A percentile compares a stretch with the other conserved stretches of the same genome.
These are phyloP conservation scores for Euschistus heros DNA, from an alignment of 1,140 invertebrate genomes.

Conservation along the genomic window DNA sequence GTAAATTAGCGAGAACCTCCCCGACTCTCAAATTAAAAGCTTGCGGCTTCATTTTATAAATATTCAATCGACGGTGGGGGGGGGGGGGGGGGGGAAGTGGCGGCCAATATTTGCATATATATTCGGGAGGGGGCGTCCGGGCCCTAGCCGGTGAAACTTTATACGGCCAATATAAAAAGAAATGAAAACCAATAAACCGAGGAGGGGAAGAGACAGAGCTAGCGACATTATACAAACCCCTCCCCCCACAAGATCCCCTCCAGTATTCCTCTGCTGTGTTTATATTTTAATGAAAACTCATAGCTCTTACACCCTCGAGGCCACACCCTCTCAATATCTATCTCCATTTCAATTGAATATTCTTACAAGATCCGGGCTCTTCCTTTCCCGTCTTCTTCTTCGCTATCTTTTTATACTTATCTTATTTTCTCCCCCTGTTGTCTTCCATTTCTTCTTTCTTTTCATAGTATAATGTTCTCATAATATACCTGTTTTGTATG, in stretches of 20 bases:
- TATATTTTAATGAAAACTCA: constrained; percentile 18
- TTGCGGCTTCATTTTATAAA: constrained; percentile 16
- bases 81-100: neutral
- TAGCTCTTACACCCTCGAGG: neutral
- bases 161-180: constrained; percentile 20
- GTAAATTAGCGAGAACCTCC: neutral
- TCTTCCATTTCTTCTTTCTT: neutral
- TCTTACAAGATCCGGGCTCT: too few species aligned
- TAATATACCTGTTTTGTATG: too few species aligned
- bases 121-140: constrained; percentile 4
- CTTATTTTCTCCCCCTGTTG: neutral
- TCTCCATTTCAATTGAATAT: constrained; percentile 8
- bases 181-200: constrained; percentile 18
- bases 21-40: constrained; percentile 1
- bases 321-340: constrained; percentile 5
- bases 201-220: neutral
- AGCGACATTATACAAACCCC: constrained; percentile 1
- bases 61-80: constrained; percentile 5
- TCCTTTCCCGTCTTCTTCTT: neutral
- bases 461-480: neutral
- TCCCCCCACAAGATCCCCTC: neutral
- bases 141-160: neutral
- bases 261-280: neutral
- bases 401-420: neutral
- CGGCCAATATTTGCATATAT: constrained; percentile 19